A percentile compares a stretch with the other conserved stretches of the same genome.
Conservation (phyloP, 2,113 vertebrate species). For the Hystrix brachyura region DNA sequence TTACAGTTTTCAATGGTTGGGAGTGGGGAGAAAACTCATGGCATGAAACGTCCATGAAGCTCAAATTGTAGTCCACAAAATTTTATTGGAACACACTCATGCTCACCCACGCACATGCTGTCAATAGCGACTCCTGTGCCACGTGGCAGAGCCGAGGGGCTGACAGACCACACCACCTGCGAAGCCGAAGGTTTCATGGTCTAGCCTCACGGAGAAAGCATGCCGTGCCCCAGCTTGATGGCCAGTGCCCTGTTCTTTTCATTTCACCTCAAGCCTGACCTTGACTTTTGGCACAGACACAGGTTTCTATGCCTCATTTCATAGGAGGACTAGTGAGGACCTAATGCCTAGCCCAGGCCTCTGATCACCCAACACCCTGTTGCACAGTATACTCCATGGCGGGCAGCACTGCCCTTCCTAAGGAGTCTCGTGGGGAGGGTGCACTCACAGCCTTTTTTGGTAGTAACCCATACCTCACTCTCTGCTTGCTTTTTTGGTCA, state of each 20-base stretch:
- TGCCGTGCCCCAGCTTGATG: background rate
- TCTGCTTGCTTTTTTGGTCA: conserved; percentile 35
- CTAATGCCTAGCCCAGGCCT: background rate
- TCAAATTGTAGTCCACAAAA: background rate
- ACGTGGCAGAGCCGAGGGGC: background rate
- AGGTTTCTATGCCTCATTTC: background rate
- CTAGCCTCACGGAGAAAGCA: background rate
- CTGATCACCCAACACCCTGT: background rate
- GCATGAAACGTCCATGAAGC: background rate
- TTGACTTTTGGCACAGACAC: background rate
- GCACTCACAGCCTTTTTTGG: too few relatives aligned
- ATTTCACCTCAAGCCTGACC: background rate
- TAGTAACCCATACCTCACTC: conserved; percentile 55
- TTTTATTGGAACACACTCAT: background rate
- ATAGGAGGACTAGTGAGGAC: background rate
- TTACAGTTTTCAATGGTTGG: conserved; percentile 54
- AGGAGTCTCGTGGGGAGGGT: background rate
- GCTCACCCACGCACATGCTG: background rate
- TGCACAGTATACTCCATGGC: background rate
- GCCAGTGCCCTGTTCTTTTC: background rate
- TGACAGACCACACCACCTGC: background rate
- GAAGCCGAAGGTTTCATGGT: background rate
- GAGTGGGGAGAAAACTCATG: background rate
- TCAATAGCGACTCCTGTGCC: background rate
- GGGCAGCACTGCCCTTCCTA: background rate